phyloP scores from a whole-genome alignment of 2,113 vertebrate species.

The Reinhardtius hippoglossoides region DNA sequence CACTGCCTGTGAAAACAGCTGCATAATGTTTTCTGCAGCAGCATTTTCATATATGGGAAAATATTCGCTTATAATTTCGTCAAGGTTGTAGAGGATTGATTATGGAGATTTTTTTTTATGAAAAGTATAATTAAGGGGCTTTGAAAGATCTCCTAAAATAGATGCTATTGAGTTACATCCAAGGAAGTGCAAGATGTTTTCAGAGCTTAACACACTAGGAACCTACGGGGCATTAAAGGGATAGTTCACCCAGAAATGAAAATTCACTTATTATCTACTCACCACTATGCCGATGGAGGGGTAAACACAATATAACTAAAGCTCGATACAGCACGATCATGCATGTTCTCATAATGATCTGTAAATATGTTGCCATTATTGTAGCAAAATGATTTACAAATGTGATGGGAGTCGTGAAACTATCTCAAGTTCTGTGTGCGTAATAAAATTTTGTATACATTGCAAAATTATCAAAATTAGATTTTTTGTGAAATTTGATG shows the following conservation, averaged over 20 bases:
- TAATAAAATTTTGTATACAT: too few relatives aligned
- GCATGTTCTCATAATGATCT: neutral
- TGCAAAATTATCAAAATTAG: too few relatives aligned
- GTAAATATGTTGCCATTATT: neutral
- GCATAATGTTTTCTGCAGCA: neutral
- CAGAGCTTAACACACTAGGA: too few relatives aligned
- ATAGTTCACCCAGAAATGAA: too few relatives aligned
- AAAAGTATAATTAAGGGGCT: neutral
- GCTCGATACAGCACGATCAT: neutral
- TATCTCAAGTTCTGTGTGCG: too few relatives aligned
- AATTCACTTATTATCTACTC: too few relatives aligned
- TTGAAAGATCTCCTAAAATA: neutral
- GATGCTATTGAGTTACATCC: neutral
- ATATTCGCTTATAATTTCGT: neutral
- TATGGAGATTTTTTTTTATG: neutral
- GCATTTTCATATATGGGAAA: neutral
- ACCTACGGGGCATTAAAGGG: too few relatives aligned
- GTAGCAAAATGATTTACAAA: neutral
- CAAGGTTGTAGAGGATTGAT: neutral
- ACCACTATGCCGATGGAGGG: too few relatives aligned
- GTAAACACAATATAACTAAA: too few relatives aligned
- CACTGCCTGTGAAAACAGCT: neutral
- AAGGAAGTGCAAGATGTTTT: too few relatives aligned
- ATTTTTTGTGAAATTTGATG: too few relatives aligned
- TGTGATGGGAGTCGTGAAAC: too few relatives aligned